Percentiles rank a stretch among this genome's conserved stretches.
Evolutionary conservation across 2,113 vertebrate genomes (phyloP).

Genomic region (Nettapus auritus): DNA sequence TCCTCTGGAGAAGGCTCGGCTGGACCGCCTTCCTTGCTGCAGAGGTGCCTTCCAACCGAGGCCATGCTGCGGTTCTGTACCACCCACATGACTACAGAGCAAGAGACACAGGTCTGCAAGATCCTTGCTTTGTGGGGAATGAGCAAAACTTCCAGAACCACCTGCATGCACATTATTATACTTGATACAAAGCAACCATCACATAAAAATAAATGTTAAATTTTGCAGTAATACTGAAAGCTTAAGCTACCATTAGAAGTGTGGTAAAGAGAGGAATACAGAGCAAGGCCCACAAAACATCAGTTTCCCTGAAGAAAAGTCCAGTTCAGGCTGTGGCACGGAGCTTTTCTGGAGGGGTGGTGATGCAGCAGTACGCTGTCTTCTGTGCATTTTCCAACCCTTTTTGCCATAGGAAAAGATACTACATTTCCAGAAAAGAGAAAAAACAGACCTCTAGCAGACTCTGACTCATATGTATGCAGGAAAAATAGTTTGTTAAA

Average conservation of each 20-base stretch:
- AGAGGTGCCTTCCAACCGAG: too few relatives aligned
- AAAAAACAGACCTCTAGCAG: neutral
- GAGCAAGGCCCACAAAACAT: neutral
- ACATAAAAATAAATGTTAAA: neutral
- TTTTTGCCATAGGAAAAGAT: neutral
- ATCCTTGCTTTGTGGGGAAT: neutral
- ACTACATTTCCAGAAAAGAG: neutral
- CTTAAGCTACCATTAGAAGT: neutral
- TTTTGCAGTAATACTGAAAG: neutral
- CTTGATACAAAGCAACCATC: neutral
- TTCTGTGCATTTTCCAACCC: neutral
- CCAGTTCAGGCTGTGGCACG: accelerated
- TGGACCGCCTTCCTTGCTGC: neutral
- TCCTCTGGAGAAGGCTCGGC: accelerated
- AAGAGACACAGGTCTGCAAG: neutral
- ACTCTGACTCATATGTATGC: neutral
- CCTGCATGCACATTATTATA: neutral
- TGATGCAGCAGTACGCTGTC: neutral
- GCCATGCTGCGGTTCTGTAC: neutral
- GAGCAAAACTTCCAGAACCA: neutral
- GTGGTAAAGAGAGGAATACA: neutral
- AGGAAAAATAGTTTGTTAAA: neutral
- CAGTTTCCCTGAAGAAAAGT: neutral
- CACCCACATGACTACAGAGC: neutral
- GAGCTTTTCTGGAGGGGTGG: neutral